Evolutionary conservation across 2,113 vertebrate species (phyloP).

Genomic region (Centrocercus urophasianus): DNA sequence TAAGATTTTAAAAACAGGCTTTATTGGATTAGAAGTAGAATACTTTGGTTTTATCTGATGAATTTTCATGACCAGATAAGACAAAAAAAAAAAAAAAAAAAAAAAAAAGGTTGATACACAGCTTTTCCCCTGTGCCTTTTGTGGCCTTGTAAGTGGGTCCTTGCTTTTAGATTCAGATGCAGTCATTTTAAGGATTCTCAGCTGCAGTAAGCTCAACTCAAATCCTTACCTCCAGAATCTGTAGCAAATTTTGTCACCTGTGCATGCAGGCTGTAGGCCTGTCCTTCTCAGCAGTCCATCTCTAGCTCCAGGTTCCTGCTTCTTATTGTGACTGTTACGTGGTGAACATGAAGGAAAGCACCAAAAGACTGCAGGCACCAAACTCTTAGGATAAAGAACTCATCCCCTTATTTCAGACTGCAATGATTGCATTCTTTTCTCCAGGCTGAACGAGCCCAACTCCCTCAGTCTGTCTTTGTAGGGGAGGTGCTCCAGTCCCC

Average conservation of each 20-base stretch:
- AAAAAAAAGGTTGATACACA: background rate
- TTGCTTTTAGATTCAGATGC: background rate
- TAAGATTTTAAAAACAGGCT: background rate
- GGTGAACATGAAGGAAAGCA: background rate
- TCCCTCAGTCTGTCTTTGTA: no score
- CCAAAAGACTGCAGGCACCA: background rate
- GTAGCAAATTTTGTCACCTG: background rate
- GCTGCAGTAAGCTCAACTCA: background rate
- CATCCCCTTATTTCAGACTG: background rate
- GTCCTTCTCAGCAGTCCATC: background rate
- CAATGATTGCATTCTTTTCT: no score
- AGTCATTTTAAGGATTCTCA: background rate
- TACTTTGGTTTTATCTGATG: background rate
- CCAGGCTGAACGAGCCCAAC: no score
- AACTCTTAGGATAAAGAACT: background rate
- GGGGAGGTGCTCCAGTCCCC: no score
- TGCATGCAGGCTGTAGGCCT: background rate
- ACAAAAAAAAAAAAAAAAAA: background rate
- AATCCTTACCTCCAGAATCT: background rate
- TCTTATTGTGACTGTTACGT: background rate
- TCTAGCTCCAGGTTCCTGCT: background rate
- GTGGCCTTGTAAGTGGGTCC: constrained; percentile 10
- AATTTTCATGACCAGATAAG: background rate
- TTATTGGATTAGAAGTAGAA: background rate
- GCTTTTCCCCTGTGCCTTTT: background rate